Evolutionary conservation across 2,888 invertebrate genomes (phyloP), one percentile per base, ranked within the genome.

Genomic region (Drosophila antonietae): DNA sequence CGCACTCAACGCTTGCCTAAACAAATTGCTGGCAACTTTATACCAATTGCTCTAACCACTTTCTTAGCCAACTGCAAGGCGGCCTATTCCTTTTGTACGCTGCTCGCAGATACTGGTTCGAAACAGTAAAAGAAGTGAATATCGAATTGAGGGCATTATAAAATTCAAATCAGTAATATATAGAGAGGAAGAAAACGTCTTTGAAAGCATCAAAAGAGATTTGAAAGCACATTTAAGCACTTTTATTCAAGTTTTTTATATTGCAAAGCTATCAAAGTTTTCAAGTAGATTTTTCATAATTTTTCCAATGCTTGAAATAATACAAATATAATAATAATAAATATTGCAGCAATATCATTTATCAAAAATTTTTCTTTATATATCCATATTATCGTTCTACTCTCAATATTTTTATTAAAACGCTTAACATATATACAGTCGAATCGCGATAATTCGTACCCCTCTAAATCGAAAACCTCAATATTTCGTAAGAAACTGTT

Each of bases 51-150:
- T 0, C 10, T 85, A 33, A 74, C 64, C 62, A 89, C 89, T 2
- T 85, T 88, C 12, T 15, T 80, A 39, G 74, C 73, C n/a, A 87
- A 64, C 41, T 80, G 75, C 20, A 89, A 89, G 62, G 80, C 73
- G 1, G 80, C 85, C 44, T 85, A 89, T 53, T 89, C 85, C 6
- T 75, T 84, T 20, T 89, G 66, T n/a, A 80, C 85, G 15, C 3
- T 85, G 2, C 71, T 89, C 15, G 74, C 65, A 12, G 72, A 89
- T 15, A 39, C 47, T 0, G 49, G 66, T 10, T 20, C 18, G 1
- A 20, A 52, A n/a, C 1, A 59, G 1, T 28, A 52, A 28, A 4
- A 31, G n/a, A 20, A 44, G 15, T 1, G 23, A 10, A 1, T 28
- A 15, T 9, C 3, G 23, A 23, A 0, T 43, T 28, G 8, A 47